These are phyloP conservation scores for Oryctolagus cuniculus DNA, from an alignment of 2,113 vertebrate species.

Conservation along the genomic window DNA sequence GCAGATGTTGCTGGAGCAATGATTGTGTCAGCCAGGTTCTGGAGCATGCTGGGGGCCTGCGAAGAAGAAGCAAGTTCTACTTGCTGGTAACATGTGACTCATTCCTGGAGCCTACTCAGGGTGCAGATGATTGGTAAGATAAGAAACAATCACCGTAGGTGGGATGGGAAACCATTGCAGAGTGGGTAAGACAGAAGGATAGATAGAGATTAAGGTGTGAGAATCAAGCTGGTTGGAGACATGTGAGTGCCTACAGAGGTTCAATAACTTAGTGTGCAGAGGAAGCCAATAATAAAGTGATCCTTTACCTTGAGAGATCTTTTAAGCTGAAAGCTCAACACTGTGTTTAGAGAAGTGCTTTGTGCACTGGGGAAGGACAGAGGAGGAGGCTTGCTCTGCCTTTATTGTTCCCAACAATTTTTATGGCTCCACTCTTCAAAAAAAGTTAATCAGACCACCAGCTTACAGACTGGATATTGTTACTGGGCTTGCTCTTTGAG, in stretches of 20 bases:
- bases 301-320: not conserved
- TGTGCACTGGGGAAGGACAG: not conserved
- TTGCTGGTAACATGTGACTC: not conserved
- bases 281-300: not conserved
- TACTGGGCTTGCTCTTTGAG: not conserved
- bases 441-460: not conserved
- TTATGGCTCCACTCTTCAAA: not conserved
- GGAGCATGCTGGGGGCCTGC: not conserved
- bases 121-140: not conserved
- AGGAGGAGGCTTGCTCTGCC: not conserved
- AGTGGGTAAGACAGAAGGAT: not conserved
- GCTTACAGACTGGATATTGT: not conserved
- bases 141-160: not conserved
- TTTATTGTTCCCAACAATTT: not conserved
- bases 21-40: not conserved
- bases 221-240: not conserved
- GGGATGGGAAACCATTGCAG: not conserved
- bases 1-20: conserved; percentile 38
- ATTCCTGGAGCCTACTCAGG: not conserved
- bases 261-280: not conserved
- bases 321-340: too few relatives aligned
- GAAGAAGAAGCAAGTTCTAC: not conserved
- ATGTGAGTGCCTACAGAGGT: not conserved
- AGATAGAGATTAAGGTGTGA: not conserved
- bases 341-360: not conserved